Percentiles rank a stretch among this genome's conserved stretches.
These are phyloP conservation scores for Macroramphosus scolopax DNA, from an alignment of 2,797 vertebrate genomes.

Conservation along the genomic window DNA sequence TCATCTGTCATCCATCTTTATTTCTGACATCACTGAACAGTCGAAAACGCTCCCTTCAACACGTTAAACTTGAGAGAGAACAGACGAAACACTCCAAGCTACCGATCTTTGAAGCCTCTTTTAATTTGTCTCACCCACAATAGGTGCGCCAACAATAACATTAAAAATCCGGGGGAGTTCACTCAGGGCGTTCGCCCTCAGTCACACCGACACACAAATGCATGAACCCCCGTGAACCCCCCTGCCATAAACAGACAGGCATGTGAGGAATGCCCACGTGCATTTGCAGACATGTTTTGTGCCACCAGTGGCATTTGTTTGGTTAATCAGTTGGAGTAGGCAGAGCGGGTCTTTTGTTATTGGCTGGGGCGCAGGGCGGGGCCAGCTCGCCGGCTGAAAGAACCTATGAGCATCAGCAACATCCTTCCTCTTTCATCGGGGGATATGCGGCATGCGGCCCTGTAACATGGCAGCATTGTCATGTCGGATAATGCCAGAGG, in stretches of 20 bases:
- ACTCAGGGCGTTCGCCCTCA: slow-evolving; percentile 47
- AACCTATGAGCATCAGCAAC: slow-evolving; percentile 75
- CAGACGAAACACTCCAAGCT: too few relatives aligned
- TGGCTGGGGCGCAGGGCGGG: slow-evolving; percentile 52
- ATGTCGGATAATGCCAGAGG: slow-evolving; percentile 41
- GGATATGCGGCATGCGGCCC: slow-evolving; percentile 56
- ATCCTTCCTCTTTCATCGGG: slow-evolving; percentile 61
- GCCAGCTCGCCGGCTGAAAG: slow-evolving; percentile 58
- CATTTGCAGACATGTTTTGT: slow-evolving; percentile 68
- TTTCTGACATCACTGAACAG: too few relatives aligned
- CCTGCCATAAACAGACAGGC: slow-evolving; percentile 66
- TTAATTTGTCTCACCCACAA: too few relatives aligned
- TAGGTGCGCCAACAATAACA: too few relatives aligned
- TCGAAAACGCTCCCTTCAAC: too few relatives aligned
- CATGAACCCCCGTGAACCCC: slow-evolving; percentile 61
- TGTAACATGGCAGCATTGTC: slow-evolving; percentile 56
- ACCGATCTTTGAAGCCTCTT: too few relatives aligned
- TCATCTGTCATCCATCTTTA: too few relatives aligned
- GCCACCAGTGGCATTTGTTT: slow-evolving; percentile 69
- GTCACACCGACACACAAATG: slow-evolving; percentile 39
- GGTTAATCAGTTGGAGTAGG: slow-evolving; percentile 58
- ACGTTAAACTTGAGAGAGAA: too few relatives aligned
- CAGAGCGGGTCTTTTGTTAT: slow-evolving; percentile 65
- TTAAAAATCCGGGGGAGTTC: too few relatives aligned
- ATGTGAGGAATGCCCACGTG: slow-evolving; percentile 70